These are phyloP conservation scores for Protodeltote pygarga DNA, from an alignment of 2,888 invertebrate genomes.

Conservation along the genomic window DNA sequence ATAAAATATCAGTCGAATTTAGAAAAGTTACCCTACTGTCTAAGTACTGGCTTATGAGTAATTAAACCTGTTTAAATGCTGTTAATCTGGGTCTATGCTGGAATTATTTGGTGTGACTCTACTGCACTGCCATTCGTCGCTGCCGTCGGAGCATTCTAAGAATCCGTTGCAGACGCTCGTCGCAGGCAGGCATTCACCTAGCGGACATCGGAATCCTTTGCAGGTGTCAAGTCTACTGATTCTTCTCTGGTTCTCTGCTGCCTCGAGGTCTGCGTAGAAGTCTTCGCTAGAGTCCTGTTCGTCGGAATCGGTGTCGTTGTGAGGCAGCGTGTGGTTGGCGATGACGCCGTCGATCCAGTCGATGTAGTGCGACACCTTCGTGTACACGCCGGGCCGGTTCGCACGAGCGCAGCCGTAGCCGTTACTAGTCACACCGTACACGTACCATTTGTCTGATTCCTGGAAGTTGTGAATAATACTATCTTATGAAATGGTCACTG, in stretches of 20 bases:
- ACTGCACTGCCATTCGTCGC: conserved; percentile 89
- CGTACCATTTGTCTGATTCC: conserved; percentile 83
- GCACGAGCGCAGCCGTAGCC: conserved; percentile 93
- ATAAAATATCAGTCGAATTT: conserved; percentile 84
- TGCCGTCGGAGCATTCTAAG: conserved; percentile 92
- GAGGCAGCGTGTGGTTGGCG: conserved; percentile 64
- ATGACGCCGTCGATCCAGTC: conserved; percentile 90
- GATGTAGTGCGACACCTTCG: conserved; percentile 91
- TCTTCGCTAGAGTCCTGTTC: conserved; percentile 66
- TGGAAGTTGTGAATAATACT: conserved; percentile 44
- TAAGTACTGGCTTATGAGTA: conserved; percentile 77
- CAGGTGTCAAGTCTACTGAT: conserved; percentile 78
- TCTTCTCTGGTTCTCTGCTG: conserved; percentile 77
- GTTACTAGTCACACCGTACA: conserved; percentile 91
- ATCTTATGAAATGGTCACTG: background rate
- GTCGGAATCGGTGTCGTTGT: conserved; percentile 54
- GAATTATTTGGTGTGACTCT: conserved; percentile 61
- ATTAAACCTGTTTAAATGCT: conserved; percentile 32
- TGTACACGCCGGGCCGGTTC: conserved; percentile 93
- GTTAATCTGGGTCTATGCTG: conserved; percentile 71
- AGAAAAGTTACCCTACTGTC: conserved; percentile 63
- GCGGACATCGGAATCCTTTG: conserved; percentile 90
- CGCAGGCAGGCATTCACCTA: conserved; percentile 91
- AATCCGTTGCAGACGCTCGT: conserved; percentile 92
- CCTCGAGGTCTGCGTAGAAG: conserved; percentile 75